Evolutionary conservation across 1,140 invertebrate species (phyloP), one percentile per base, ranked within the genome.

Genomic region (Macrobrachium nipponense): DNA sequence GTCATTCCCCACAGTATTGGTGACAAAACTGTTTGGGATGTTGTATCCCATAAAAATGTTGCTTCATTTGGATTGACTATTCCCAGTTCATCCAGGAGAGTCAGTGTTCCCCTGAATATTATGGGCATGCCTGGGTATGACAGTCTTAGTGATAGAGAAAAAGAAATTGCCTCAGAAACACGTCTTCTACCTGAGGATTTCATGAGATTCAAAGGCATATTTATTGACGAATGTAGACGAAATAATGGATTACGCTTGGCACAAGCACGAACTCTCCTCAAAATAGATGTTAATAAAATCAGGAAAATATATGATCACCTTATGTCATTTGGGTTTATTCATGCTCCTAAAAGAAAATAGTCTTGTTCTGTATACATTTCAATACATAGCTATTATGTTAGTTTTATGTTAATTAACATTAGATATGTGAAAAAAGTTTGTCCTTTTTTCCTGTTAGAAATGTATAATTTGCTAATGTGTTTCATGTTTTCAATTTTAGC

Each of bases 281-380:
- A 97, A 91, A 98, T 98, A 86, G 97, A 98, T 93, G 97, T 98
- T 1, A 98, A 98, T 91, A 98, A 98, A 92, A 98, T 96, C 5
- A 93, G 96, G 80, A 96, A 96, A 91, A 93, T 98, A 68, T 97
- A 96, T 92, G 96, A 98, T 91, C 95, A 95, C 91, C 92, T 98
- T 5, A 90, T 95, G 8, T 90, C 93, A 78, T 93, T 95, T 90
- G 95, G 95, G 15, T 94, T 94, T 90, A 94, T 97, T 77, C 93
- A 91, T 89, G 93, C 61, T 51, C 73, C 78, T 60, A 86, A 68
- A 23, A 51, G 51, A 70, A 76, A 43, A 23, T 76, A 51, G 44
- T 12, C 18, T 61, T 68, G 36, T 51, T 15, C 43, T 58, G 23
- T 2, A 17, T 27, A 14, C 12, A 20, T 20, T 44, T 20, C 17